Percentiles rank a stretch among this genome's conserved stretches.
Conservation (phyloP, 64 coral and sea anemone genomes). For the Stichodactyla mertensii region DNA sequence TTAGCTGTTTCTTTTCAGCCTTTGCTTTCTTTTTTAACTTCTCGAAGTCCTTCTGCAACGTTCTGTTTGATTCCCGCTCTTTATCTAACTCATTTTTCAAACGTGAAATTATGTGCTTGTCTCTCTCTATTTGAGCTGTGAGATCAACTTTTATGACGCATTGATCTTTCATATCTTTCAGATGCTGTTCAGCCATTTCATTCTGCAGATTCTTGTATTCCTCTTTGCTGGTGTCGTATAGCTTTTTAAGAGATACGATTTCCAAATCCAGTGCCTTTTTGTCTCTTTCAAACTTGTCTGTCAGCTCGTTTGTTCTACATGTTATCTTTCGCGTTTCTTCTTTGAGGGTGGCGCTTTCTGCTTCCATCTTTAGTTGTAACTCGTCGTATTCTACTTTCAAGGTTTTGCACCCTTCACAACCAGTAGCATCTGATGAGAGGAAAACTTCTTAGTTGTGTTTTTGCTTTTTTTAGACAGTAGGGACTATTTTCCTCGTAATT, state of each 20-base stretch:
- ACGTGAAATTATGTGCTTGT: neutral
- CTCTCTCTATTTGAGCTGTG: conserved; percentile 3
- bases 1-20: conserved; percentile 59
- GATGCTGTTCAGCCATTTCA: conserved; percentile 20
- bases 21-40: conserved; percentile 44
- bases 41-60: conserved; percentile 37
- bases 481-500: too few species aligned
- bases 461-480: too few species aligned
- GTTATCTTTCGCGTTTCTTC: conserved; percentile 5
- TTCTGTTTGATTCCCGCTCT: conserved; percentile 3
- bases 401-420: neutral
- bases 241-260: conserved; percentile 18
- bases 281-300: conserved; percentile 8
- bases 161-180: conserved; percentile 10
- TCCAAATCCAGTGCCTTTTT: conserved; percentile 13
- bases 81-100: conserved; percentile 23
- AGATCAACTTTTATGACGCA: conserved; percentile 17
- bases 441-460: neutral
- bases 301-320: conserved; percentile 4
- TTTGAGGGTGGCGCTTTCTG: neutral
- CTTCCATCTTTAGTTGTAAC: neutral
- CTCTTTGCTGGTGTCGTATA: conserved; percentile 11
- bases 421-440: neutral
- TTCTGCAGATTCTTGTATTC: conserved; percentile 11
- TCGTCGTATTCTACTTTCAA: neutral